Base-by-base conservation (phyloP, 2,113 vertebrate species). In the Typhlomys cinereus region DNA sequence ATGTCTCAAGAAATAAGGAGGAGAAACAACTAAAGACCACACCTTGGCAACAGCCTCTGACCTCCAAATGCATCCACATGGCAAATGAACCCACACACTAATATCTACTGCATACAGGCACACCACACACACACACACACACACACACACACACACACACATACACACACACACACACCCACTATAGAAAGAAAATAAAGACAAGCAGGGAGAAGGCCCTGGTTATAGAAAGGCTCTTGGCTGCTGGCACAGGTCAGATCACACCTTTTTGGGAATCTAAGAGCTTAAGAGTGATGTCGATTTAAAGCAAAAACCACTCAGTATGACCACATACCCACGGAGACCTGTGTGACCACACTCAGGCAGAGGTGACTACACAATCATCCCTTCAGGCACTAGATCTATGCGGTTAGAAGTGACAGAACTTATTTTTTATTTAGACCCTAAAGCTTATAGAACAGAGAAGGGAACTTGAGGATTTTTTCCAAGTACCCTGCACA, bases 401-500 rank as follows among this genome's bases (percentile, higher is more conserved):
- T n/a, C n/a, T n/a, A n/a, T n/a, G n/a, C n/a, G n/a, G n/a, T n/a
- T n/a, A 88, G 2, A 83, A 94, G 23, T 18, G 80, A 44, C 0
- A 74, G 2, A 61, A 70, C 3, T 86, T 75, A 62, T 73, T 25
- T 89, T 4, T 36, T 90, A 8, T 70, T 93, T 85, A 78, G 29
- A 71, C 0, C 21, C 39, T 88, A 70, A 31, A 64, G 10, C 41
- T 78, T 34, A 85, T 4, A 73, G 12, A 87, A 25, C 2, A 85
- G 9, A n/a, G 73, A 78, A 85, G 4, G 34, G 7, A 93, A 83
- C 67, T 82, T 80, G 34, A 88, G 25, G 23, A 76, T 92, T 88
- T 4, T 21, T 92, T 64, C 31, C 12, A 4, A 0, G 4, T 76
- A 61, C 7, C 8, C 17, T 80, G 36, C 10, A 54, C 29, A 83